Evolutionary conservation across 2,888 invertebrate genomes (phyloP), one percentile per base, ranked within the genome.

Genomic region (Caenorhabditis sulstoni): DNA sequence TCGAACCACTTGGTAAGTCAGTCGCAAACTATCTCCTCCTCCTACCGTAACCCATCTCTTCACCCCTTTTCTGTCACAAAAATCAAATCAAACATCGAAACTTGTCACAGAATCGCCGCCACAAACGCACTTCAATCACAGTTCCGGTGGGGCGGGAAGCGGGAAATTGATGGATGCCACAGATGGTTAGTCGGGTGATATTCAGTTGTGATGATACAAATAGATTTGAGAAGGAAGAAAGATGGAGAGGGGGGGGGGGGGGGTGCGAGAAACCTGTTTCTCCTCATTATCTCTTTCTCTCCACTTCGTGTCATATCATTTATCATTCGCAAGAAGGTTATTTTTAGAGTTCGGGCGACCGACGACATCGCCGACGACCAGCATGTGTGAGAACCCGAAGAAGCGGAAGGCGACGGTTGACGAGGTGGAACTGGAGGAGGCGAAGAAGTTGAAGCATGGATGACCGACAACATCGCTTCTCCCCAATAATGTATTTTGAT

Each of bases 341-440:
- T 64, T 73, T 65, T 73, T 73, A 73, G 73, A 73, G 50, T 50
- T 73, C n/a, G 49, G 58, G 18, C 57, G 64, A 49, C 57, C 64
- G 57, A 57, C 71, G 45, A 18, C 62, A 8, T 22, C 62, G 41
- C 23, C 41, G 14, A 64, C 49, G 29, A 29, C 29, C 29, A 7
- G 29, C 7, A 7, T 29, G 29, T 29, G 29, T 41, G 41, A 58
- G 35, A 64, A 23, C 20, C 12, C 49, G 5, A 64, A 64, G 39
- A 73, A 73, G 39, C 16, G 73, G 37, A 64, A 73, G 29, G 50
- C 64, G 35, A 9, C 14, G 49, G 53, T 20, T 37, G 18, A 50
- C 50, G 45, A 1, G 16, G 29, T 44, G 47, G 58, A 23, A 23
- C n/a, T 45, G 44, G 58, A n/a, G 3, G 55, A 62, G 9, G 55